A percentile compares a stretch with the other conserved stretches of the same genome.
These are phyloP conservation scores for Oligia latruncula DNA, from an alignment of 2,888 invertebrate genomes.

Conservation along the genomic window DNA sequence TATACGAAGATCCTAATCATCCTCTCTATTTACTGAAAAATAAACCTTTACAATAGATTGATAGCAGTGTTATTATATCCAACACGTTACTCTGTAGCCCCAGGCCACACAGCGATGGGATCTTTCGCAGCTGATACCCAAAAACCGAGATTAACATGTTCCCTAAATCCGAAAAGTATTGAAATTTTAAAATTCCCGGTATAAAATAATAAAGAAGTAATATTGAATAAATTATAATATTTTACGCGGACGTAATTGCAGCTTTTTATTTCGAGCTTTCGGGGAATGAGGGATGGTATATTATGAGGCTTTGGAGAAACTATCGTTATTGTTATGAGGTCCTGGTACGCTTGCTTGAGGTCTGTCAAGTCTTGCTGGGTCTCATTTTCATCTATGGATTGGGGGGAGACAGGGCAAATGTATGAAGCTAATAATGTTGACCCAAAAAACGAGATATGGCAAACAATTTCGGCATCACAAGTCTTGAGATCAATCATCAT, in stretches of 20 bases:
- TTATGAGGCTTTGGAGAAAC: background rate
- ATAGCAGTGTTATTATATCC: conserved; percentile 49
- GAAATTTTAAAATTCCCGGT: conserved; percentile 43
- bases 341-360: background rate
- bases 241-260: conserved; percentile 35
- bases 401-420: too few species aligned
- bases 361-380: background rate
- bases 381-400: background rate
- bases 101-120: conserved; percentile 29
- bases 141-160: conserved; percentile 55
- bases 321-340: background rate
- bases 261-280: conserved; percentile 1
- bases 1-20: conserved; percentile 26
- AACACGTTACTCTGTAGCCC: conserved; percentile 48
- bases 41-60: conserved; percentile 20
- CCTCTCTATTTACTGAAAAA: conserved; percentile 45
- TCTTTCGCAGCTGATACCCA: conserved; percentile 52
- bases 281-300: background rate
- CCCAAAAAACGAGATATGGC: background rate
- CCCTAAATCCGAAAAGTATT: conserved; percentile 20
- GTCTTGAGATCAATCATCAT: background rate
- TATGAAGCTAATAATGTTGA: background rate
- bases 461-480: background rate
- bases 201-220: conserved; percentile 40
- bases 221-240: conserved; percentile 55